A percentile compares a stretch with the other conserved stretches of the same genome.
Evolutionary conservation across 2,888 invertebrate genomes (phyloP).

Genomic region (Drosophila picticornis): DNA sequence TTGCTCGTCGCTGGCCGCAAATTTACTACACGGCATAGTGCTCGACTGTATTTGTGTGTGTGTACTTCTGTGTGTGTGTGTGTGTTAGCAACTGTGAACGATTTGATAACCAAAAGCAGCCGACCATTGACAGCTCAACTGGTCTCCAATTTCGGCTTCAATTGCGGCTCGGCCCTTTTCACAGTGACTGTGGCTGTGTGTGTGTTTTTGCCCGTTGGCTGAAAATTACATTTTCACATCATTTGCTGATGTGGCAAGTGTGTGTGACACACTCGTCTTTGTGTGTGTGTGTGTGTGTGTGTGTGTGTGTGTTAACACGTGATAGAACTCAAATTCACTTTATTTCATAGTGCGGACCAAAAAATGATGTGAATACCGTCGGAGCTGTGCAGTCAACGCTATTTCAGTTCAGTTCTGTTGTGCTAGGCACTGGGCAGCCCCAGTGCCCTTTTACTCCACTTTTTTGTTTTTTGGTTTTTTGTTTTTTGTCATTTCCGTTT

Average conservation of each 20-base stretch:
- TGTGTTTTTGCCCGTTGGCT: conserved; percentile 43
- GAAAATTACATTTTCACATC: conserved; percentile 81
- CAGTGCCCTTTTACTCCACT: neutral
- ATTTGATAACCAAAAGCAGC: conserved; percentile 60
- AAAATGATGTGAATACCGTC: conserved; percentile 50
- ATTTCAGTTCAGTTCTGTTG: conserved; percentile 13
- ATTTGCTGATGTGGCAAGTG: conserved; percentile 81
- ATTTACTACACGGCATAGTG: conserved; percentile 61
- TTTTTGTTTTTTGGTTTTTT: conserved; percentile 11
- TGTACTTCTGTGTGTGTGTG: conserved; percentile 10
- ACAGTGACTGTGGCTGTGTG: conserved; percentile 2
- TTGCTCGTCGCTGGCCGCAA: conserved; percentile 62
- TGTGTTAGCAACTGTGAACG: conserved; percentile 23
- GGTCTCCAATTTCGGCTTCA: conserved; percentile 60
- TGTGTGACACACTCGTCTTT: conserved; percentile 43
- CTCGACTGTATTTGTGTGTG: conserved; percentile 19
- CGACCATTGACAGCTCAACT: conserved; percentile 54
- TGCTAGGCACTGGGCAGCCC: conserved; percentile 8
- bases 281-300: conserved; percentile 12
- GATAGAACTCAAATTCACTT: conserved; percentile 55
- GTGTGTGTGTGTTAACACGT: conserved; percentile 14
- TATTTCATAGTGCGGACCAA: conserved; percentile 41
- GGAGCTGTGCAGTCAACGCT: conserved; percentile 37
- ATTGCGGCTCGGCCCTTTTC: conserved; percentile 40
- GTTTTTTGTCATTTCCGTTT: conserved; percentile 47